Conservation (phyloP, 2,888 invertebrate species). For the Eubasilissa splendida region DNA sequence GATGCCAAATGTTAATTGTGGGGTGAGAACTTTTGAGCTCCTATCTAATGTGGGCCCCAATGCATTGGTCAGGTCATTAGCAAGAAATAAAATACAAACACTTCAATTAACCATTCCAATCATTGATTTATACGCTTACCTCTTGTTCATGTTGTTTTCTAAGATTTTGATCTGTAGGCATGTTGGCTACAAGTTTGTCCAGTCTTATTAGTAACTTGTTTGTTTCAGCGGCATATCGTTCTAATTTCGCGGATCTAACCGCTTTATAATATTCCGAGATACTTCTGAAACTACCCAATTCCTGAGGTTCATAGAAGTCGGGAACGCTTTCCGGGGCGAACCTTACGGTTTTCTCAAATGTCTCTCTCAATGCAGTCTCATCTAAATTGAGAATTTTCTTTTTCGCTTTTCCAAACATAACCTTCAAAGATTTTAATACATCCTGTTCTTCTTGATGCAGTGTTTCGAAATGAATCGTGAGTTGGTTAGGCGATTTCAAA, state of each 20-base stretch:
- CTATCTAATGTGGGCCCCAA: no score
- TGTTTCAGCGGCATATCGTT: slow-evolving; percentile 93
- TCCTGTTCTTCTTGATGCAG: slow-evolving; percentile 91
- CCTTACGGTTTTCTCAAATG: slow-evolving; percentile 72
- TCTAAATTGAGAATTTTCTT: slow-evolving; percentile 88
- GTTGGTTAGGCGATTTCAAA: slow-evolving; percentile 85
- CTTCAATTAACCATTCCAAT: no score
- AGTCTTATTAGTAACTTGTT: slow-evolving; percentile 95
- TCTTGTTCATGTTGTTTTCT: slow-evolving; percentile 83
- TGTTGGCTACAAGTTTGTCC: slow-evolving; percentile 89
- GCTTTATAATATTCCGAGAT: slow-evolving; percentile 85
- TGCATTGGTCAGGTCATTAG: no score
- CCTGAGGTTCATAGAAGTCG: slow-evolving; percentile 75
- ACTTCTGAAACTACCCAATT: slow-evolving; percentile 76
- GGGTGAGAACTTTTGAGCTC: no score
- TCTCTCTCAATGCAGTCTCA: slow-evolving; percentile 76
- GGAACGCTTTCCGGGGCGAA: slow-evolving; percentile 62
- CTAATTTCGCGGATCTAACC: slow-evolving; percentile 77
- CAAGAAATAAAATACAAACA: no score
- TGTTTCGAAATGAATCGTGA: slow-evolving; percentile 92
- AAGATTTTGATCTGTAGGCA: slow-evolving; percentile 81
- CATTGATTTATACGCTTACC: slow-evolving; percentile 63
- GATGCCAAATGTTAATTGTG: no score
- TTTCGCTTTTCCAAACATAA: slow-evolving; percentile 91
- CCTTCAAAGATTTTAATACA: slow-evolving; percentile 84